Percentiles rank a stretch among this genome's conserved stretches.
These are phyloP conservation scores for Cheiracanthium punctorium DNA, from an alignment of 2,888 invertebrate species.

Conservation along the genomic window DNA sequence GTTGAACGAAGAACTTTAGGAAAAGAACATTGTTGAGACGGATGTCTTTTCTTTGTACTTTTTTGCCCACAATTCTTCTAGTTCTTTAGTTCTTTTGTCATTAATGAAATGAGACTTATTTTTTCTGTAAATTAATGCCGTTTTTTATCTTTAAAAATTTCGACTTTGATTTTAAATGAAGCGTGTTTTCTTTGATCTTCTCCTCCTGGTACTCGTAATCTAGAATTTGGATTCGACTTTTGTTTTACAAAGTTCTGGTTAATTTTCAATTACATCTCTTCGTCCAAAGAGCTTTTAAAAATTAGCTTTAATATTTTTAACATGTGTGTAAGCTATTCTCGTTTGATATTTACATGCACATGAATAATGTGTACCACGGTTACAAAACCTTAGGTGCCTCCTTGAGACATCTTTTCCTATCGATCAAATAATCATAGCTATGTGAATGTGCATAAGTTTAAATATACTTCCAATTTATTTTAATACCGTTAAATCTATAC, in stretches of 20 bases:
- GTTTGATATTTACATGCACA: too few relatives aligned
- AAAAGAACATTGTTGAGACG: not conserved
- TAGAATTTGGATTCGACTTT: not conserved
- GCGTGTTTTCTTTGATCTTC: conserved; percentile 45
- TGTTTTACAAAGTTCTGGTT: not conserved
- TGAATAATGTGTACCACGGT: too few relatives aligned
- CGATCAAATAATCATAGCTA: too few relatives aligned
- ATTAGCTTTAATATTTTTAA: too few relatives aligned
- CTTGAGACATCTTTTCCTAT: too few relatives aligned
- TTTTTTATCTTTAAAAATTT: conserved; percentile 4
- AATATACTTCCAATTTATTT: too few relatives aligned
- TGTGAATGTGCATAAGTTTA: too few relatives aligned
- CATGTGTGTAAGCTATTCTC: too few relatives aligned
- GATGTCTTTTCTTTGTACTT: not conserved
- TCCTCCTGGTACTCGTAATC: conserved; percentile 21
- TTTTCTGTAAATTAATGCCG: not conserved
- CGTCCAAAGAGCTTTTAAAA: too few relatives aligned
- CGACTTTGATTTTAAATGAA: conserved; percentile 47
- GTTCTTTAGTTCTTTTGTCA: conserved; percentile 28
- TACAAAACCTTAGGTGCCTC: too few relatives aligned
- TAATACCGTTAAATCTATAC: too few relatives aligned
- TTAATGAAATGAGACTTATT: conserved; percentile 58
- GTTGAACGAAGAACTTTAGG: conserved; percentile 33
- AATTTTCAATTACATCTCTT: not conserved
- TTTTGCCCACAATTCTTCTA: conserved; percentile 26